These are phyloP conservation scores for Mnemiopsis leidyi DNA, from an alignment of 37 sponge, comb jelly and placozoan genomes.

Conservation along the genomic window DNA sequence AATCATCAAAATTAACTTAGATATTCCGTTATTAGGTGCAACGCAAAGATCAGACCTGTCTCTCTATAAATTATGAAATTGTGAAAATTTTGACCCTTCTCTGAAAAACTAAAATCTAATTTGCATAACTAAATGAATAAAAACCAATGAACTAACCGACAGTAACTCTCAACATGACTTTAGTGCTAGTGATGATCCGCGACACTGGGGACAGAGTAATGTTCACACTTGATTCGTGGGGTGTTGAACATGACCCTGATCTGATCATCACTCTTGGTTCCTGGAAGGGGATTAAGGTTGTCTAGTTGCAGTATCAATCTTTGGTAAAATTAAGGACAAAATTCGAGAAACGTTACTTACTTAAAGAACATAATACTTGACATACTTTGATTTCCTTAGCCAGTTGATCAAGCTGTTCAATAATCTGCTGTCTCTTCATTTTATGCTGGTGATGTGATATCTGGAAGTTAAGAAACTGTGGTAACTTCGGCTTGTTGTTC, in stretches of 20 bases:
- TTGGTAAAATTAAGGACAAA: too few relatives aligned
- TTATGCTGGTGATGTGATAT: background rate
- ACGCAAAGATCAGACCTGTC: too few relatives aligned
- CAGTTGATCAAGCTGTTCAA: background rate
- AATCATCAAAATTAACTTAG: too few relatives aligned
- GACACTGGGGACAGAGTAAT: background rate
- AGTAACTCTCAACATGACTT: constrained; percentile 9
- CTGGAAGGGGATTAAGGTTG: too few relatives aligned
- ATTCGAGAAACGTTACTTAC: too few relatives aligned
- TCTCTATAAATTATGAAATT: too few relatives aligned
- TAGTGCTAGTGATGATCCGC: constrained; percentile 1
- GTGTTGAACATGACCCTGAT: constrained; percentile 35
- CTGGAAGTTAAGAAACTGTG: background rate
- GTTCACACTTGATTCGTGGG: constrained; percentile 1
- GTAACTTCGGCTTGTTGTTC: constrained; percentile 29
- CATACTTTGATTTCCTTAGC: background rate
- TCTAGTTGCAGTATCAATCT: too few relatives aligned
- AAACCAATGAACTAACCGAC: constrained; percentile 2
- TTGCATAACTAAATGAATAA: too few relatives aligned
- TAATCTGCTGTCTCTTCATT: background rate
- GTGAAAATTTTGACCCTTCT: too few relatives aligned
- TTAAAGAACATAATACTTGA: too few relatives aligned
- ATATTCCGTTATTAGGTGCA: too few relatives aligned
- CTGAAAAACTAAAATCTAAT: too few relatives aligned
- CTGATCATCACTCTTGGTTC: constrained; percentile 27